Evolutionary conservation across 2,797 vertebrate genomes (phyloP).

Genomic region (Anomalospiza imberbis): DNA sequence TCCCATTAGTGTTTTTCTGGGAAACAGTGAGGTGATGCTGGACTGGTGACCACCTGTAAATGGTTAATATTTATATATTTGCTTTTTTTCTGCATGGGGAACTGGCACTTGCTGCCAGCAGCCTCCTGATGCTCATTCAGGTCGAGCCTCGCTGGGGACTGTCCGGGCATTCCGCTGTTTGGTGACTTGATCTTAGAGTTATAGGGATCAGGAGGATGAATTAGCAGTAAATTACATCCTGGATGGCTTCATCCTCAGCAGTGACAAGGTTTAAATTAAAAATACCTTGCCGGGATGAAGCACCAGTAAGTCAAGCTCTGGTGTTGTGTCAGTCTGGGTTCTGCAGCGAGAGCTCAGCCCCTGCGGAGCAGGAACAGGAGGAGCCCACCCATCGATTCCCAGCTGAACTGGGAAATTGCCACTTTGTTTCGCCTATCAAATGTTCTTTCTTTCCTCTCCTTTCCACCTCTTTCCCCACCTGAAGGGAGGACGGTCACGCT

Average conservation of each 20-base stretch:
- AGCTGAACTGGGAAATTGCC: conserved; percentile 56
- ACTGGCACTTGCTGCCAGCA: conserved; percentile 5
- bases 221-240: conserved; percentile 74
- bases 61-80: background rate
- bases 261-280: conserved; percentile 69
- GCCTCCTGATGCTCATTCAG: background rate
- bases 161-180: conserved; percentile 52
- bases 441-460: background rate
- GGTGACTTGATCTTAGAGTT: conserved; percentile 66
- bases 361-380: conserved; percentile 35
- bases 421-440: conserved; percentile 45
- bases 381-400: conserved; percentile 42
- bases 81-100: background rate
- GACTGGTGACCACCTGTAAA: accelerated
- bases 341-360: background rate
- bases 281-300: conserved; percentile 52
- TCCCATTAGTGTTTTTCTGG: background rate
- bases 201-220: conserved; percentile 54
- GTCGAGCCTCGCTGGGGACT: conserved; percentile 17
- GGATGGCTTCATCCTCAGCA: conserved; percentile 56
- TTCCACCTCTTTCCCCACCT: background rate
- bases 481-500: background rate
- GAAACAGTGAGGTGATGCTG: background rate
- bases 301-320: conserved; percentile 47
- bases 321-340: conserved; percentile 30